These are phyloP conservation scores for Crotalus adamanteus DNA, from an alignment of 2,797 vertebrate species.

Conservation along the genomic window DNA sequence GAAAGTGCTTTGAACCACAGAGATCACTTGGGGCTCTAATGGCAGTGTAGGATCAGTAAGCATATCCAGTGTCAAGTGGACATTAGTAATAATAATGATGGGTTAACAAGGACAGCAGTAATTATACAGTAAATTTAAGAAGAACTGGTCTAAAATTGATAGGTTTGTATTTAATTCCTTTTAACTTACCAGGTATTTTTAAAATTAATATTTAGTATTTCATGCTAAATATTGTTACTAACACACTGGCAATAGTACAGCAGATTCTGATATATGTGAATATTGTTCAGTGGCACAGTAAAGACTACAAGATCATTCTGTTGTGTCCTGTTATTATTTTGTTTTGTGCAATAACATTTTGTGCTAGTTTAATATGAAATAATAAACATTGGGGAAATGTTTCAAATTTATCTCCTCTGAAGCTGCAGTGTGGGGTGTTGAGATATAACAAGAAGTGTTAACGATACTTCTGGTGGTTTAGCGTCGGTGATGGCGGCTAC, in stretches of 20 bases:
- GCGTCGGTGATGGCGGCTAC: no score
- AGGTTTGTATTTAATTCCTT: background rate
- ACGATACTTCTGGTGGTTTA: no score
- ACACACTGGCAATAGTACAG: conserved; percentile 21
- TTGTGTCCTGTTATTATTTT: background rate
- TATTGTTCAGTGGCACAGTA: conserved; percentile 33
- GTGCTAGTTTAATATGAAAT: conserved; percentile 31
- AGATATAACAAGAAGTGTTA: background rate
- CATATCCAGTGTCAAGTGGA: no score
- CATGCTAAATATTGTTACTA: background rate
- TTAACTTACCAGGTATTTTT: background rate
- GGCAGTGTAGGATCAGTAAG: no score
- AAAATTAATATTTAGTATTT: background rate
- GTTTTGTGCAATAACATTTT: background rate
- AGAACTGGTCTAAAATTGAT: background rate
- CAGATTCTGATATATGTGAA: background rate
- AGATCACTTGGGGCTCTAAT: no score
- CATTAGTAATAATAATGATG: no score
- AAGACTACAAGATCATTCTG: background rate
- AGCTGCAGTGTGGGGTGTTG: conserved; percentile 29
- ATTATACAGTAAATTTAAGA: no score
- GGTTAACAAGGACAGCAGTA: no score
- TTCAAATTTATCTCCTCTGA: background rate
- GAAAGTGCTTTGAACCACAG: no score
- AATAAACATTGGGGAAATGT: conserved; percentile 30